Evolutionary conservation across 2,888 invertebrate genomes (phyloP), one percentile per base, ranked within the genome.

Genomic region (Deilephila porcellus): DNA sequence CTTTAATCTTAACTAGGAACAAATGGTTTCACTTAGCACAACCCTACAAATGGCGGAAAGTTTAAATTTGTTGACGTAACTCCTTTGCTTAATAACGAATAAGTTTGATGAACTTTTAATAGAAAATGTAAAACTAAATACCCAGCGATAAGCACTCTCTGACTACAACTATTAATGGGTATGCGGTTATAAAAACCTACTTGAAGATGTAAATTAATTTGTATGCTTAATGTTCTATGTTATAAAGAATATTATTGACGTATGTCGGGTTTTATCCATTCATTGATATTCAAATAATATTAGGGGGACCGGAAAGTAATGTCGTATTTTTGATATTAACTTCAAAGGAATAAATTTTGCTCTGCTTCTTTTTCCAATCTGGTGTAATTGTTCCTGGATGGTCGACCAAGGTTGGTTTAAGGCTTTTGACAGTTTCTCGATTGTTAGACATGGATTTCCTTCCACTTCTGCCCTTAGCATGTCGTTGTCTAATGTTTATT

Each of bases 11-110:
- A 74, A 71, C 72, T 59, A 76, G 76, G 78, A 78, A 85, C 78
- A 83, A 85, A 85, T 85, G 81, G 77, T 78, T 83, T 83, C 84
- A 84, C 83, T 84, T 80, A 82, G 78, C 77, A 71, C 78, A 78
- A 81, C 82, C 78, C 79, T 78, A 79, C 76, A 80, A 80, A 81
- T 79, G 76, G 74, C 72, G 76, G 76, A 60, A 81, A 81, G 73
- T 83, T 85, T 83, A 81, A 84, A 83, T 81, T 83, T 75, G 77
- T 76, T 78, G 77, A 80, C 78, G 73, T 79, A 76, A 77, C 78
- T 80, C 74, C 72, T 29, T 70, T 70, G 67, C 70, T 74, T 72
- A 71, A 72, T 63, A 64, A 71, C 62, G 34, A 70, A 72, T 72
- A 74, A 74, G 70, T 74, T 74, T 72, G 70, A 74, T 70, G 70